phyloP scores from a whole-genome alignment of 2,888 invertebrate species.

The Pristionchus arcanus region DNA sequence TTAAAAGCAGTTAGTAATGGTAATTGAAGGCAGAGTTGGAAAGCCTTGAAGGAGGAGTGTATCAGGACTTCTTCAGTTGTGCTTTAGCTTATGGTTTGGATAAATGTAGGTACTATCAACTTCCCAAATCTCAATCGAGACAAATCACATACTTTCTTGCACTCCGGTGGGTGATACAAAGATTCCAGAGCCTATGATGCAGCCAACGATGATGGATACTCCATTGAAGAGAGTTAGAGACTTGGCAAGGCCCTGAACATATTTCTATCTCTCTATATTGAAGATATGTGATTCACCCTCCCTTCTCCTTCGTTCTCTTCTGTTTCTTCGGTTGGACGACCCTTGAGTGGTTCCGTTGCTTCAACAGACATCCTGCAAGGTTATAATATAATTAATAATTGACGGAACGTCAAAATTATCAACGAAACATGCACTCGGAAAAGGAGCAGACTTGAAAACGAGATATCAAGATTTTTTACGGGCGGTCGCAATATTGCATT shows the following conservation, averaged over 20 bases:
- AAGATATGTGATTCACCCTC: background rate
- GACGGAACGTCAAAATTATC: background rate
- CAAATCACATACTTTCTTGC: slow-evolving; percentile 70
- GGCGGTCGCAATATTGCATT: too few relatives aligned
- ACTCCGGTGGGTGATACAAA: slow-evolving; percentile 78
- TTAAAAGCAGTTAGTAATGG: too few relatives aligned
- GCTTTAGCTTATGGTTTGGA: background rate
- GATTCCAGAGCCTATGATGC: slow-evolving; percentile 77
- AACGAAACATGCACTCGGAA: too few relatives aligned
- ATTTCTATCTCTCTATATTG: background rate
- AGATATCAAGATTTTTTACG: too few relatives aligned
- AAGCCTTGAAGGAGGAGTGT: background rate
- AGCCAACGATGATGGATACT: slow-evolving; percentile 77
- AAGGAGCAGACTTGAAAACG: too few relatives aligned
- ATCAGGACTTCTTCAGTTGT: background rate
- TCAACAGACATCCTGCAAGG: slow-evolving; percentile 1
- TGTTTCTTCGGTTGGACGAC: background rate
- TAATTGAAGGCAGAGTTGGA: background rate
- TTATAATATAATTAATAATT: background rate
- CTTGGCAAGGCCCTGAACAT: slow-evolving; percentile 67
- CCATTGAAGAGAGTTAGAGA: slow-evolving; percentile 76
- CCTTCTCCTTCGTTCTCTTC: slow-evolving; percentile 29
- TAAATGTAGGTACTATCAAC: background rate
- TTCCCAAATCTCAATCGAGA: background rate
- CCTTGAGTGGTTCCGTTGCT: slow-evolving; percentile 42